Evolutionary conservation across 2,797 vertebrate species (phyloP).

Genomic region (Chelon auratus): DNA sequence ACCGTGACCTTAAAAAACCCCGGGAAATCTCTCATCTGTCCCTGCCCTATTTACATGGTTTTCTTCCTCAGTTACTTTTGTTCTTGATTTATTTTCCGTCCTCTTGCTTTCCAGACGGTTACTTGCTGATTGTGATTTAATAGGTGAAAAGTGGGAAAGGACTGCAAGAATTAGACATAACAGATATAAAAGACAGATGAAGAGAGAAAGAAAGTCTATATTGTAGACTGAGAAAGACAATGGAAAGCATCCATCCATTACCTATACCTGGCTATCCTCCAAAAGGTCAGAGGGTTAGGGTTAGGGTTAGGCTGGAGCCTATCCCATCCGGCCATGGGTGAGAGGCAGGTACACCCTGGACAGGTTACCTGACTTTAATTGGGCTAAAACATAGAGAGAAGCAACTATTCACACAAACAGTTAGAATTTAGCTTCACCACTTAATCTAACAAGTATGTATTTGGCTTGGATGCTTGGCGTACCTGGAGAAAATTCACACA

Average conservation of each 20-base stretch:
- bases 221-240: neutral
- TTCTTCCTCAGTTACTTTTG: neutral
- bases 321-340: no score
- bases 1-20: constrained; percentile 27
- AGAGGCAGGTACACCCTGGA: no score
- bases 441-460: no score
- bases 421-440: no score
- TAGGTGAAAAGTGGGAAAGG: neutral
- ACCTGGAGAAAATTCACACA: no score
- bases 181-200: neutral
- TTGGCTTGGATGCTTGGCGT: no score
- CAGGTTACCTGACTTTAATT: no score
- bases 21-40: constrained; percentile 18
- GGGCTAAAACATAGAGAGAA: no score
- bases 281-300: no score
- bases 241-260: neutral
- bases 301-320: no score
- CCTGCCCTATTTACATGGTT: constrained; percentile 18
- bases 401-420: no score
- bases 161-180: neutral
- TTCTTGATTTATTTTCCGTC: neutral
- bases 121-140: neutral
- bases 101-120: constrained; percentile 4
- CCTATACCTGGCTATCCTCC: no score
- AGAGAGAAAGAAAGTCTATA: neutral